A percentile compares a stretch with the other conserved stretches of the same genome.
phyloP scores from a whole-genome alignment of 1,140 invertebrate species.

The Drosophila mojavensis region DNA sequence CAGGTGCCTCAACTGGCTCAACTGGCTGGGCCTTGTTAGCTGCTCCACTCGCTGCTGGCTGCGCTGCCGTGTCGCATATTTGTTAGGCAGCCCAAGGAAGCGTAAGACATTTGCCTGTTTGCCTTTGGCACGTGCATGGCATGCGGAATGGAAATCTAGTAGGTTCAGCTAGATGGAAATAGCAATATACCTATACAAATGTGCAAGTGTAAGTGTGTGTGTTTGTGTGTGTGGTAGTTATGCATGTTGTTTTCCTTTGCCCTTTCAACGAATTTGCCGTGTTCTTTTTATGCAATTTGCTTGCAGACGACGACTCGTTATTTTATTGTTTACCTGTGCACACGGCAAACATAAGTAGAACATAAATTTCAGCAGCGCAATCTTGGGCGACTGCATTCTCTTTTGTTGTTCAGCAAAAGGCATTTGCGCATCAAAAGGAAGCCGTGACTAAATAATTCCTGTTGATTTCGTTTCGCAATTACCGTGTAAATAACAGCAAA shows the following conservation, averaged over 20 bases:
- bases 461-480: conserved; percentile 38
- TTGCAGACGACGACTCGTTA: conserved; percentile 78
- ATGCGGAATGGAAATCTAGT: background rate
- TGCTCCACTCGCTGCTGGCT: conserved; percentile 48
- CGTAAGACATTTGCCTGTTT: conserved; percentile 76
- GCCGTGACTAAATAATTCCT: conserved; percentile 26
- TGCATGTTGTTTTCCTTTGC: conserved; percentile 37
- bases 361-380: conserved; percentile 41
- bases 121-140: conserved; percentile 67
- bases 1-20: conserved; percentile 27
- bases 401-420: conserved; percentile 13
- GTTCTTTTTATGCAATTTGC: conserved; percentile 68
- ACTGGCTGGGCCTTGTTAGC: too few species aligned
- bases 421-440: background rate
- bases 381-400: conserved; percentile 30
- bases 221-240: conserved; percentile 7
- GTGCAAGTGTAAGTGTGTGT: background rate
- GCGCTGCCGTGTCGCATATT: conserved; percentile 56
- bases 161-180: too few species aligned
- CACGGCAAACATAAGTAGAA: conserved; percentile 38
- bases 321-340: conserved; percentile 77
- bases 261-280: conserved; percentile 33
- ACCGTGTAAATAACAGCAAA: conserved; percentile 32
- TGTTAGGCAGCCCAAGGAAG: conserved; percentile 69
- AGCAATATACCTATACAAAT: too few species aligned